Evolutionary conservation across 1,140 invertebrate genomes (phyloP).

Genomic region (Trachelipus rathkii): DNA sequence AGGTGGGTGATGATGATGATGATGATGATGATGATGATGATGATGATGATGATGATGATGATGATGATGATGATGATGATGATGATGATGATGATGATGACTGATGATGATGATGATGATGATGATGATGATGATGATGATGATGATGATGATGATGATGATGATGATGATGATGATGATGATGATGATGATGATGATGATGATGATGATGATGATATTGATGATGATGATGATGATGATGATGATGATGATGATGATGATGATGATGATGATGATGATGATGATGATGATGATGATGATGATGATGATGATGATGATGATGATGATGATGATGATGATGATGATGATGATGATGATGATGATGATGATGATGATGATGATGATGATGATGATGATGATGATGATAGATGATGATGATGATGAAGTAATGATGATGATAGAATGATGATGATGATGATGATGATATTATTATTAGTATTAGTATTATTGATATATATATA

Average conservation of each 20-base stretch:
- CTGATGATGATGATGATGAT: too few species aligned
- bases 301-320: conserved; percentile 11
- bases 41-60: conserved; percentile 9
- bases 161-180: conserved; percentile 11
- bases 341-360: conserved; percentile 11
- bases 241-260: conserved; percentile 11
- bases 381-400: conserved; percentile 11
- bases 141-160: conserved; percentile 11
- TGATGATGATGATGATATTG: conserved; percentile 6
- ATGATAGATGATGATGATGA: too few species aligned
- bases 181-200: conserved; percentile 11
- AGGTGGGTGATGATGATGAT: too few species aligned
- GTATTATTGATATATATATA: too few species aligned
- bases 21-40: conserved; percentile 9
- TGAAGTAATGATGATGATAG: too few species aligned
- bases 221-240: conserved; percentile 11
- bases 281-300: conserved; percentile 11
- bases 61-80: conserved; percentile 10
- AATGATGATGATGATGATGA: too few species aligned
- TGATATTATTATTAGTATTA: too few species aligned
- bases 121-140: conserved; percentile 11
- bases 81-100: conserved; percentile 10
- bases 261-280: conserved; percentile 10
- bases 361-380: conserved; percentile 11
- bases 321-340: conserved; percentile 11